Evolutionary conservation across 2,888 invertebrate species (phyloP).

Genomic region (Orthosia incerta): DNA sequence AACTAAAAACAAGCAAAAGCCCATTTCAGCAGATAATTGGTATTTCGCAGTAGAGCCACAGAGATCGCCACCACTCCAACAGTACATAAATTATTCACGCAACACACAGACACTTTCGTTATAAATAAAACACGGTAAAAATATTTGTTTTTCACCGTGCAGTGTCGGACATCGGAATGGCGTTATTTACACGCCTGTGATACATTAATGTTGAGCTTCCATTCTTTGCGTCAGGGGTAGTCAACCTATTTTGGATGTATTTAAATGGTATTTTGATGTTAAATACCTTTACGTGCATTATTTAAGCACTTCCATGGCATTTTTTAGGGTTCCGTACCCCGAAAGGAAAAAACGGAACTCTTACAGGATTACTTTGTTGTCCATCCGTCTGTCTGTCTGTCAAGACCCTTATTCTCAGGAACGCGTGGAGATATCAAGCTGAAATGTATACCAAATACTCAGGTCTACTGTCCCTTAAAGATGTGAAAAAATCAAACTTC

Average conservation of each 20-base stretch:
- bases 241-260: conserved; percentile 11
- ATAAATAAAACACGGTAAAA: conserved; percentile 57
- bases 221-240: conserved; percentile 25
- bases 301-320: too few species aligned
- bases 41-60: conserved; percentile 32
- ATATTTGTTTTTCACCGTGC: conserved; percentile 56
- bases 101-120: conserved; percentile 51
- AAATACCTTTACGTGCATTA: neutral
- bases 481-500: too few species aligned
- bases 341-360: too few species aligned
- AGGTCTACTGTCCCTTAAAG: too few species aligned
- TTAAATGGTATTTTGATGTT: conserved; percentile 16
- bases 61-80: conserved; percentile 46
- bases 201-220: conserved; percentile 44
- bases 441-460: too few species aligned
- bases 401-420: too few species aligned
- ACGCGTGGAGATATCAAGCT: too few species aligned
- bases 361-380: too few species aligned
- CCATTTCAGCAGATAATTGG: conserved; percentile 56
- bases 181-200: conserved; percentile 51
- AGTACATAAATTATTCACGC: conserved; percentile 61
- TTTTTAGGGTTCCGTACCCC: too few species aligned
- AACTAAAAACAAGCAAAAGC: conserved; percentile 26
- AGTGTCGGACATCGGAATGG: conserved; percentile 34
- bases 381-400: too few species aligned